Conservation (phyloP, 2,113 vertebrate species). For the Megaceryle maxima region DNA sequence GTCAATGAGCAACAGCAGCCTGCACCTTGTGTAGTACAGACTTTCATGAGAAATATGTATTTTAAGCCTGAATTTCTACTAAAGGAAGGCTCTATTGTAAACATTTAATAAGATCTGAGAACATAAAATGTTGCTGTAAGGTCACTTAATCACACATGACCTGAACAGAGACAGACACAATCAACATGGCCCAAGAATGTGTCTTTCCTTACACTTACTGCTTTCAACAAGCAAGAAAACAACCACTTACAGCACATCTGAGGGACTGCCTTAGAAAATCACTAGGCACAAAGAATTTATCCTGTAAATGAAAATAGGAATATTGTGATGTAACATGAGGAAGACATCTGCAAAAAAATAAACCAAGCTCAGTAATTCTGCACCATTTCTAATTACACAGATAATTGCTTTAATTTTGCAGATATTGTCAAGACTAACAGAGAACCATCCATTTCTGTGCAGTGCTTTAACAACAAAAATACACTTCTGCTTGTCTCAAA, state of each 20-base stretch:
- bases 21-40: not conserved
- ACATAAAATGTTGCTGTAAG: not conserved
- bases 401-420: not conserved
- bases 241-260: not conserved
- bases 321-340: not conserved
- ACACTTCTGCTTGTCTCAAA: not conserved
- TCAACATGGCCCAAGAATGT: too few relatives aligned
- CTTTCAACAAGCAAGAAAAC: not conserved
- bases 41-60: not conserved
- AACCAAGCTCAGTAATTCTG: not conserved
- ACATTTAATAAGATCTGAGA: not conserved
- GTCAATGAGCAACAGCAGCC: not conserved
- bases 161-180: not conserved
- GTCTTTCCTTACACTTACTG: not conserved
- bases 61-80: not conserved
- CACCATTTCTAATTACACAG: not conserved
- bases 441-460: not conserved
- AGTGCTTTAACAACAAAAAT: not conserved
- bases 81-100: not conserved
- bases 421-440: not conserved
- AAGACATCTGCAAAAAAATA: not conserved
- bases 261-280: not conserved
- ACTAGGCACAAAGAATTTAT: not conserved
- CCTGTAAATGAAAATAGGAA: not conserved
- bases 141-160: not conserved